These are phyloP conservation scores for Phalacrocorax aristotelis DNA, from an alignment of 2,113 vertebrate genomes.

Conservation along the genomic window DNA sequence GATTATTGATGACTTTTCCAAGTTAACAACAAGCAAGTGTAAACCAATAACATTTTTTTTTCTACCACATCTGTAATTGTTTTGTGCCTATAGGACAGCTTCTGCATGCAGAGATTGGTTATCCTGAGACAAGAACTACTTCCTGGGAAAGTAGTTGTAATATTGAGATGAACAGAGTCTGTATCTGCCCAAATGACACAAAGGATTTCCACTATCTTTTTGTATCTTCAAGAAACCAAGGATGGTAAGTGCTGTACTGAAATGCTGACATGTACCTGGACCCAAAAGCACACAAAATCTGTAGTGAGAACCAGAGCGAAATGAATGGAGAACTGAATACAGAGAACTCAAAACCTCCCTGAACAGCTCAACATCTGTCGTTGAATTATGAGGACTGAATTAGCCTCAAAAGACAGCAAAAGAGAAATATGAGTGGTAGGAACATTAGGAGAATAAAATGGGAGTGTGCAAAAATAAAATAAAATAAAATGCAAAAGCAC, in stretches of 20 bases:
- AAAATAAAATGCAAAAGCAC: neutral
- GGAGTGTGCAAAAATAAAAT: neutral
- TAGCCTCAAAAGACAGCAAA: neutral
- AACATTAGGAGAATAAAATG: neutral
- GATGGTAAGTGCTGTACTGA: neutral
- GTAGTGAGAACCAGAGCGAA: neutral
- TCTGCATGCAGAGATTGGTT: neutral
- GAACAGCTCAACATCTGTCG: neutral
- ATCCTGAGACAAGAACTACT: neutral
- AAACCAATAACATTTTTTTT: neutral
- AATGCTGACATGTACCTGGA: neutral
- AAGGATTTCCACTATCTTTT: neutral
- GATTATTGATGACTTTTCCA: neutral
- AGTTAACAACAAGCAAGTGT: neutral
- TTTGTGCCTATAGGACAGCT: neutral
- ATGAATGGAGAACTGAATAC: neutral
- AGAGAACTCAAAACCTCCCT: neutral
- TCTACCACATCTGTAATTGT: neutral
- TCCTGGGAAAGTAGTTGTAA: neutral
- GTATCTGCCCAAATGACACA: neutral
- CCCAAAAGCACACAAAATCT: neutral
- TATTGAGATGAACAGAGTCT: neutral
- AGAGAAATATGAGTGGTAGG: rapidly evolving
- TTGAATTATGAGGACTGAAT: neutral
- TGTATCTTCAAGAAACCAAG: neutral